A percentile compares a stretch with the other conserved stretches of the same genome.
Conservation (phyloP, 1,140 invertebrate species). For the Triops cancriformis region DNA sequence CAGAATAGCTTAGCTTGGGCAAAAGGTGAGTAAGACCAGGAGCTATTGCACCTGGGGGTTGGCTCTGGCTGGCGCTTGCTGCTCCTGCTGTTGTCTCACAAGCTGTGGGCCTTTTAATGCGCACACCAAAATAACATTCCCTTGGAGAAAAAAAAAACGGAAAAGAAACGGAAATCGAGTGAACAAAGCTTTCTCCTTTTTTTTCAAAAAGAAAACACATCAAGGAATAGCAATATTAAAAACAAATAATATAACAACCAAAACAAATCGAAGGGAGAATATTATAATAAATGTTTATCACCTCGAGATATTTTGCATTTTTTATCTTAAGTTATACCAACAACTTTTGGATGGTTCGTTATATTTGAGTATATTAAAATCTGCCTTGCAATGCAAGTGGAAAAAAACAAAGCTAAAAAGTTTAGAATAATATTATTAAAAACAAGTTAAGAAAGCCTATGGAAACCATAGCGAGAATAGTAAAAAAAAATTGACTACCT, state of each 20-base stretch:
- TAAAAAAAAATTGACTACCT: no score
- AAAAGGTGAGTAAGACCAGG: conserved; percentile 13
- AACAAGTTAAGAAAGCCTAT: no score
- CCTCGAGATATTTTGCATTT: no score
- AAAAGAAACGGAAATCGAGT: not conserved
- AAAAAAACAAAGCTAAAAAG: no score
- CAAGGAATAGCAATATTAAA: not conserved
- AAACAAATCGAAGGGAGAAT: no score
- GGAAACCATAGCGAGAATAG: no score
- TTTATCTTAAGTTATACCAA: no score
- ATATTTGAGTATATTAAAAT: no score
- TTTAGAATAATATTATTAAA: no score
- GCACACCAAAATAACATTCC: not conserved
- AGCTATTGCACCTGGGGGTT: conserved; percentile 12
- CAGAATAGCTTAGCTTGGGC: not conserved
- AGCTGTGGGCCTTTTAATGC: not conserved
- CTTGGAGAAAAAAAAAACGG: not conserved
- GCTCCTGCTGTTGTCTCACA: conserved; percentile 12
- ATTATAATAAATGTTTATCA: no score
- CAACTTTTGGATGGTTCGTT: no score
- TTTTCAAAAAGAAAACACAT: not conserved
- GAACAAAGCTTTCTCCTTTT: not conserved
- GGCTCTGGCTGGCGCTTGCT: conserved; percentile 7
- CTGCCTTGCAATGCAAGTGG: no score
- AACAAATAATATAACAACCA: not conserved